These are phyloP conservation scores for Agrotis clavis DNA, from an alignment of 2,888 invertebrate species.

Conservation along the genomic window DNA sequence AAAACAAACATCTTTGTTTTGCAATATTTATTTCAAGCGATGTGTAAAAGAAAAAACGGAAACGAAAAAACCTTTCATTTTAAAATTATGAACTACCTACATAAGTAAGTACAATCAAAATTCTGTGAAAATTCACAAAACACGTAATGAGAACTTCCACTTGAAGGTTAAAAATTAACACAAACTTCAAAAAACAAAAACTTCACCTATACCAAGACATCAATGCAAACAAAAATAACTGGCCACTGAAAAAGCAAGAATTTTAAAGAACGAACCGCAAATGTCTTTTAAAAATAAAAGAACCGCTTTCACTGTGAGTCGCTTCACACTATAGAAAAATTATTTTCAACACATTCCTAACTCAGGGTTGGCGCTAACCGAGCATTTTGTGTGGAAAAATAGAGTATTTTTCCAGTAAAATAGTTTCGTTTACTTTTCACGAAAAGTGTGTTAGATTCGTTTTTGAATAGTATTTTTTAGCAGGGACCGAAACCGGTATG, in stretches of 20 bases:
- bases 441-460: neutral
- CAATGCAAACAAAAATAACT: constrained; percentile 53
- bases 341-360: constrained; percentile 68
- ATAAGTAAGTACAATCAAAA: neutral
- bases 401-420: neutral
- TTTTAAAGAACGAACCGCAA: constrained; percentile 57
- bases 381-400: neutral
- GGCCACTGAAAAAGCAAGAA: constrained; percentile 58
- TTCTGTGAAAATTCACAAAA: too few relatives aligned
- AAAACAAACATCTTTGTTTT: too few relatives aligned
- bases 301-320: constrained; percentile 53
- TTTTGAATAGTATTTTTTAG: neutral
- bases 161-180: neutral
- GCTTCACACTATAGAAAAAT: constrained; percentile 71
- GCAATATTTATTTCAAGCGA: too few relatives aligned
- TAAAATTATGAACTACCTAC: neutral
- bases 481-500: too few relatives aligned
- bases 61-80: too few relatives aligned
- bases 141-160: neutral
- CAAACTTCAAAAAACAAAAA: neutral
- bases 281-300: constrained; percentile 66
- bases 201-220: constrained; percentile 1
- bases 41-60: too few relatives aligned
- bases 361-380: constrained; percentile 67
- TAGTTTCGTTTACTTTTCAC: constrained; percentile 1